These are phyloP conservation scores for Cnemophilus loriae DNA, from an alignment of 2,113 vertebrate genomes.

Conservation along the genomic window DNA sequence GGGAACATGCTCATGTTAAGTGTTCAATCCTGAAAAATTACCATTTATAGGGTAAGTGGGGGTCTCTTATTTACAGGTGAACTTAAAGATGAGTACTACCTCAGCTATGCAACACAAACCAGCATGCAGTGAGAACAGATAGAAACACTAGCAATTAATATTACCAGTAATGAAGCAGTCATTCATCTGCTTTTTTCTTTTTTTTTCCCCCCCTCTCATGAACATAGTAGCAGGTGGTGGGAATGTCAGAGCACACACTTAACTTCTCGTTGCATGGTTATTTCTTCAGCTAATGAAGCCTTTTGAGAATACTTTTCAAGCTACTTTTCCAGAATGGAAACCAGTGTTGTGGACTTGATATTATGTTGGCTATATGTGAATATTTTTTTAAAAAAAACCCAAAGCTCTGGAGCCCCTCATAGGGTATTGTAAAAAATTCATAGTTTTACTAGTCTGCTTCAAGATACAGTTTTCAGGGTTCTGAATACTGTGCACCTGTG, in stretches of 20 bases:
- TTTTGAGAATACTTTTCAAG: constrained; percentile 43
- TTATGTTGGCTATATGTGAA: background rate
- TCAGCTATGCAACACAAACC: background rate
- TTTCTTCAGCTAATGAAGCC: constrained; percentile 58
- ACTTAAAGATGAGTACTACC: background rate
- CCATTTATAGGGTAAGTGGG: background rate
- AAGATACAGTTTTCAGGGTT: background rate
- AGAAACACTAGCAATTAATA: background rate
- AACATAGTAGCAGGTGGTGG: background rate
- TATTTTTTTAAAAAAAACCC: background rate
- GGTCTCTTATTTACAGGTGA: background rate
- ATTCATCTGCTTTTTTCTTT: background rate
- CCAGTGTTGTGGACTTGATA: background rate
- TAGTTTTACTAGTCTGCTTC: background rate
- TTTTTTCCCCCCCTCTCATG: accelerated
- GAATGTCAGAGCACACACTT: background rate
- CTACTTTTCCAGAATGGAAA: constrained; percentile 19
- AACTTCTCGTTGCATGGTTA: background rate
- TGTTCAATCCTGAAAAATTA: background rate
- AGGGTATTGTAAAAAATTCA: background rate
- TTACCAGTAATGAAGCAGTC: background rate
- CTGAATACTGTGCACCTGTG: background rate
- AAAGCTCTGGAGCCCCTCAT: background rate
- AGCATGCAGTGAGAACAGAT: background rate
- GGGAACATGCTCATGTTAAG: background rate